These are phyloP conservation scores for Plodia interpunctella DNA, from an alignment of 1,140 invertebrate genomes.

Conservation along the genomic window DNA sequence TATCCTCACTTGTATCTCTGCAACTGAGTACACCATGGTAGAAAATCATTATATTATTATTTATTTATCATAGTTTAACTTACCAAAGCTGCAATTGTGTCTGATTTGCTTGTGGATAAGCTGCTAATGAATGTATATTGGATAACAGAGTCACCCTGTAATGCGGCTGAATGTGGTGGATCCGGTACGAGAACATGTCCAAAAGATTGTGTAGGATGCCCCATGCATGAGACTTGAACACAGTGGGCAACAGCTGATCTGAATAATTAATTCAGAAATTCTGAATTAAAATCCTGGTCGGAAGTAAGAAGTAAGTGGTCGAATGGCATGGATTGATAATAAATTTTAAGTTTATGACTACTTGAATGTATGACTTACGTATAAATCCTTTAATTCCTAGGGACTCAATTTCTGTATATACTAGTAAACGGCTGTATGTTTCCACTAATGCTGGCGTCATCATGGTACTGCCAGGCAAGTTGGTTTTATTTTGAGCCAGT, in stretches of 20 bases:
- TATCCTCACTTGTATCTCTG: too few species aligned
- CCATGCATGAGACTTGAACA: constrained; percentile 96
- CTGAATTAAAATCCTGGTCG: too few species aligned
- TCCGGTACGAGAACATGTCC: constrained; percentile 97
- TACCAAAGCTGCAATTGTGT: constrained; percentile 95
- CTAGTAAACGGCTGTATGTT: constrained; percentile 94
- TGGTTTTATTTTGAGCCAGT: constrained; percentile 90
- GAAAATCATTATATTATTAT: too few species aligned
- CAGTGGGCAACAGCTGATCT: constrained; percentile 92
- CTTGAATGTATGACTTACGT: constrained; percentile 79
- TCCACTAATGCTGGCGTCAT: constrained; percentile 95
- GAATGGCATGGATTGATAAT: too few species aligned
- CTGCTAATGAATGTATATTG: constrained; percentile 91
- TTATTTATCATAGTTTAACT: constrained; percentile 42
- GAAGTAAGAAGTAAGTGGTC: too few species aligned
- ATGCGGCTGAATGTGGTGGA: constrained; percentile 97
- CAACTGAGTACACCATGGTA: too few species aligned
- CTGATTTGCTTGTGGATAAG: constrained; percentile 95
- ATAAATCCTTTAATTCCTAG: constrained; percentile 98
- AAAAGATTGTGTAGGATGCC: constrained; percentile 95
- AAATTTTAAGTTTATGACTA: neutral
- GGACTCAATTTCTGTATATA: constrained; percentile 98
- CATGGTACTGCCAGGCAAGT: constrained; percentile 78
- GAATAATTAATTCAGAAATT: constrained; percentile 24
- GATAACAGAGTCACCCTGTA: constrained; percentile 94